These are phyloP conservation scores for Cosmopolites sordidus DNA, from an alignment of 2,888 invertebrate species.

Conservation along the genomic window DNA sequence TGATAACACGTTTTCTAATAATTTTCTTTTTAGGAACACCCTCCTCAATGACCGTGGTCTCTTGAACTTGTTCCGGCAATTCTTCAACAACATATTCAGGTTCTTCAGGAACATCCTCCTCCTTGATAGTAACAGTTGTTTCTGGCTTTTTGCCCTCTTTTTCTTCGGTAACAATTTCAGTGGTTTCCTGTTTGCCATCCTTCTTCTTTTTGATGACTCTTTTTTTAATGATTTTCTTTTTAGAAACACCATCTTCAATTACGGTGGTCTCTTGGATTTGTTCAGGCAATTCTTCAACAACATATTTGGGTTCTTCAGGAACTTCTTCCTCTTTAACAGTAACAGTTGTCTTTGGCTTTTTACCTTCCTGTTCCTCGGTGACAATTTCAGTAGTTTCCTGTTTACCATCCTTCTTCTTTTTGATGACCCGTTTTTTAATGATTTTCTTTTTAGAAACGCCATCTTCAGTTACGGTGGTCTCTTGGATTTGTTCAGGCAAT, in stretches of 20 bases:
- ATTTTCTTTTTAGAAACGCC: conserved; percentile 36
- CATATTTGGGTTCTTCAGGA: conserved; percentile 29
- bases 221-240: conserved; percentile 31
- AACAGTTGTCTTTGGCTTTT: conserved; percentile 43
- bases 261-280: conserved; percentile 24
- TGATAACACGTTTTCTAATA: conserved; percentile 45
- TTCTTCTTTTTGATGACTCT: conserved; percentile 37
- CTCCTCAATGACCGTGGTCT: conserved; percentile 20
- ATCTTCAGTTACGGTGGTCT: conserved; percentile 35
- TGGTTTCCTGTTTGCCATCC: conserved; percentile 36
- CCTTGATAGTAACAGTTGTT: conserved; percentile 21
- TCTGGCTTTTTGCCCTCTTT: conserved; percentile 32
- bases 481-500: conserved; percentile 40
- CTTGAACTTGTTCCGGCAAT: conserved; percentile 29
- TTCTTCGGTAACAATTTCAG: conserved; percentile 44
- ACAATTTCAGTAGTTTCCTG: conserved; percentile 35
- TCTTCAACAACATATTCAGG: conserved; percentile 34
- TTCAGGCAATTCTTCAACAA: conserved; percentile 27
- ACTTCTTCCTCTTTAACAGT: conserved; percentile 34
- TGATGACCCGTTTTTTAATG: conserved; percentile 45
- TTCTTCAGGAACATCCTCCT: conserved; percentile 34
- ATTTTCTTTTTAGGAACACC: conserved; percentile 32
- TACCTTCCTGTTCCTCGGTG: conserved; percentile 46
- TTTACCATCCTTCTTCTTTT: conserved; percentile 42
- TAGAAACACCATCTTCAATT: conserved; percentile 32